Percentiles rank a stretch among this genome's conserved stretches.
Evolutionary conservation across 2,888 invertebrate genomes (phyloP).

Genomic region (Eristalis pertinax): DNA sequence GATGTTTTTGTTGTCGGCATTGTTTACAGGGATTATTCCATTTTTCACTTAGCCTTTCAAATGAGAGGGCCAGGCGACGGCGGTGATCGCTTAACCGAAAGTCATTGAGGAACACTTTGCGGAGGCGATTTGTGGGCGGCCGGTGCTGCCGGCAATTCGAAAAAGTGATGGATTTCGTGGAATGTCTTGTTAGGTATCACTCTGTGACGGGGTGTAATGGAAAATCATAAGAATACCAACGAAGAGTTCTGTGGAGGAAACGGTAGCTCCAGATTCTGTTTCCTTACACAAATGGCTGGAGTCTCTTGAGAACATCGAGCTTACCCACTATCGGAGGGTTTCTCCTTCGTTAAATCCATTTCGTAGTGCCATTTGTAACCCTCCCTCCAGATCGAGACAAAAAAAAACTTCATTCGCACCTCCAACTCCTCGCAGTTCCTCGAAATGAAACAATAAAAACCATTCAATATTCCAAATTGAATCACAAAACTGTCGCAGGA

Average conservation of each 20-base stretch:
- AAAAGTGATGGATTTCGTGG: not conserved
- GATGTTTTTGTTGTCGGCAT: not conserved
- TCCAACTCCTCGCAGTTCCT: not conserved
- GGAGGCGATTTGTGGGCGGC: not conserved
- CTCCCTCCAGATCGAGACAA: too few relatives aligned
- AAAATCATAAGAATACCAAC: too few relatives aligned
- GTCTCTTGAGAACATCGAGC: too few relatives aligned
- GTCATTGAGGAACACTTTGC: not conserved
- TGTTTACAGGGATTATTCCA: not conserved
- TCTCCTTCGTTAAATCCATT: too few relatives aligned
- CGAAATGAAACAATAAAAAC: constrained; percentile 4
- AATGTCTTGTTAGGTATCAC: not conserved
- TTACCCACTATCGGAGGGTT: too few relatives aligned
- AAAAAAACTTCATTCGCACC: too few relatives aligned
- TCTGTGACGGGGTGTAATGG: not conserved
- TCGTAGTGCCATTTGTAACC: too few relatives aligned
- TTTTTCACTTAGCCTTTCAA: too few relatives aligned
- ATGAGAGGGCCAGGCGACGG: not conserved
- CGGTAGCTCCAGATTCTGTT: too few relatives aligned
- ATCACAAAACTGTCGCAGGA: constrained; percentile 34
- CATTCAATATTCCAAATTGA: constrained; percentile 41
- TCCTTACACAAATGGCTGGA: too few relatives aligned
- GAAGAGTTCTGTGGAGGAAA: too few relatives aligned
- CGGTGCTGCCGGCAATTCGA: not conserved
- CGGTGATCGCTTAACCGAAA: not conserved